phyloP scores from a whole-genome alignment of 1,140 invertebrate genomes.

The Drosophila kepulauana region DNA sequence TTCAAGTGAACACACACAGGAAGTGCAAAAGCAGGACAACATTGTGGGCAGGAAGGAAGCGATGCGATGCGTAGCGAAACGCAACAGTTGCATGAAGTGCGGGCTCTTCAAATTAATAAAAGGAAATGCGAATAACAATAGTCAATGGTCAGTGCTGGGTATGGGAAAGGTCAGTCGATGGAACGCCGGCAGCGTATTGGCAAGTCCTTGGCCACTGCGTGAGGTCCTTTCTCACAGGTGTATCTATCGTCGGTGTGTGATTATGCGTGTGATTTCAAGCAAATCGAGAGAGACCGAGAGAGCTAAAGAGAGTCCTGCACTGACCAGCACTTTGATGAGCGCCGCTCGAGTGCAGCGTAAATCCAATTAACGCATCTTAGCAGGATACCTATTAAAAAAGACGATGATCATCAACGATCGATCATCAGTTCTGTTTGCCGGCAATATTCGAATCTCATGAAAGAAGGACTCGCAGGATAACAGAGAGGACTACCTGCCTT shows the following conservation, averaged over 20 bases:
- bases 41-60: conserved; percentile 46
- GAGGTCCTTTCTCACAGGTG: conserved; percentile 76
- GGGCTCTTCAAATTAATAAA: conserved; percentile 77
- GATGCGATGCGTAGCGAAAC: conserved; percentile 46
- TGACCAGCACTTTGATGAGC: conserved; percentile 64
- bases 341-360: conserved; percentile 58
- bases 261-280: conserved; percentile 58
- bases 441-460: conserved; percentile 6
- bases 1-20: conserved; percentile 61
- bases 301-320: conserved; percentile 29
- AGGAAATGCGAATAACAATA: conserved; percentile 68
- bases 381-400: conserved; percentile 28
- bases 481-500: conserved; percentile 58
- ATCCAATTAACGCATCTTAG: conserved; percentile 73
- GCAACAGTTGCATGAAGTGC: conserved; percentile 79
- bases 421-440: conserved; percentile 61
- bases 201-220: conserved; percentile 56
- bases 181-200: conserved; percentile 48
- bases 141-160: conserved; percentile 20
- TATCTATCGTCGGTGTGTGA: conserved; percentile 24
- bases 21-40: conserved; percentile 53
- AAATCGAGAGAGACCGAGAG: conserved; percentile 23
- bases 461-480: conserved; percentile 11
- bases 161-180: conserved; percentile 65
- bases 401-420: conserved; percentile 43